These are phyloP conservation scores for Notoglanidium macrostoma DNA, from an alignment of 2,797 vertebrate genomes.

Conservation along the genomic window DNA sequence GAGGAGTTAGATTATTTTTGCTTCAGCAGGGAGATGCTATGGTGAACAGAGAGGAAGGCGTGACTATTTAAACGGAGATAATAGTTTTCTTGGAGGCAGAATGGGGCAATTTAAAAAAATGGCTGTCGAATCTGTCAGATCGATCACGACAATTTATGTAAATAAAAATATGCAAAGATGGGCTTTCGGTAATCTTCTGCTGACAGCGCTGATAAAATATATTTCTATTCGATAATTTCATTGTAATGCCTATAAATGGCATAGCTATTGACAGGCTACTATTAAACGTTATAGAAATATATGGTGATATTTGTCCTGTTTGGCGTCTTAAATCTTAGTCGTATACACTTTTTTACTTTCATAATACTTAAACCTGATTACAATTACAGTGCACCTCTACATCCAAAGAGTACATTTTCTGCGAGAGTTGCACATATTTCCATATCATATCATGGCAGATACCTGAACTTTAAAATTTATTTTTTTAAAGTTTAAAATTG, in stretches of 20 bases:
- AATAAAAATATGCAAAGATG: background rate
- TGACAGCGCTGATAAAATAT: background rate
- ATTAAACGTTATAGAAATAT: background rate
- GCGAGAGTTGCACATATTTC: background rate
- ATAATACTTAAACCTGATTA: background rate
- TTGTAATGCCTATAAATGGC: background rate
- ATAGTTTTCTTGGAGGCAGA: background rate
- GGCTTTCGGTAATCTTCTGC: background rate
- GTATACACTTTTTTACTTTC: background rate
- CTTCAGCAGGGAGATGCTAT: background rate
- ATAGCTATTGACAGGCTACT: background rate
- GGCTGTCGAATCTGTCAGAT: background rate
- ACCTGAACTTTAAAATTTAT: background rate
- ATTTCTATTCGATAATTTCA: background rate
- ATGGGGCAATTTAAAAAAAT: background rate
- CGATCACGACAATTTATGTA: background rate
- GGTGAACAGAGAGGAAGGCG: background rate
- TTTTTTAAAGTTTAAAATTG: background rate
- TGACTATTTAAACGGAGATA: background rate
- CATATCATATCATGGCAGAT: background rate
- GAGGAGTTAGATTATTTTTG: background rate
- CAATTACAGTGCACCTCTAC: background rate
- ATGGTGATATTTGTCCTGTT: background rate
- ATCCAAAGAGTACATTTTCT: background rate
- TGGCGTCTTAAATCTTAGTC: background rate